Base-by-base conservation (phyloP, 2,797 vertebrate species). In the Semotilus atromaculatus region DNA sequence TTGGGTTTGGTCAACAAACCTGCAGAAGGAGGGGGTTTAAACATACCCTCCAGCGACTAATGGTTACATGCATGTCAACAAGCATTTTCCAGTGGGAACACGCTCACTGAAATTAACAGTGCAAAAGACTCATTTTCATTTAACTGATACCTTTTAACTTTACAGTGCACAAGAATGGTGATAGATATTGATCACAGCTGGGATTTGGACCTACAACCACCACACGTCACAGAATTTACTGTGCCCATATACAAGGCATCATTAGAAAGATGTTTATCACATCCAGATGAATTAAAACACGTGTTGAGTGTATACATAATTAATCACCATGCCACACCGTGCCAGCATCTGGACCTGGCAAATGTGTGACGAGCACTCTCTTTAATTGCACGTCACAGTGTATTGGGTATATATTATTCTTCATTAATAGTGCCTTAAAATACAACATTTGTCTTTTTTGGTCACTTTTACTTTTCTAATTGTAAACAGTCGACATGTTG, bases 311-410 rank as follows among this genome's bases (percentile, higher is more conserved):
- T 72, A 45, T 71, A 26, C 36, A 72, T 78, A 45, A 72, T 62
- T 60, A 60, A 70, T 31, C 64, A 2, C n/a, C 18, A 51, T 45
- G 82, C 23, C 82, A 68, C 82, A 45, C 36, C 0, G 38, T 71
- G 82, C 21, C 82, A 60, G 38, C n/a, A 1, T 10, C 73, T 77
- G 45, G 11, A 66, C 16, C 62, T 77, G 45, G 34, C 73, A 68
- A 67, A 77, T 31, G 64, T 45, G 36, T 70, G 75, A 55, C 38
- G 43, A 36, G 9, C 74, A 71, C 82, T 84, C 29, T 45, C 18
- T 70, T 78, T 84, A 84, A 84, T 71, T 70, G 26, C 38, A 45
- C 38, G 55, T 78, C 38, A 34, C 26, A 58, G n/a, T 58, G 31
- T 40, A 76, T 66, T 40, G 18, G 45, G n/a, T 53, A 23, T 31